phyloP scores from a whole-genome alignment of 1,140 invertebrate genomes.

The Drosophila burlai region DNA sequence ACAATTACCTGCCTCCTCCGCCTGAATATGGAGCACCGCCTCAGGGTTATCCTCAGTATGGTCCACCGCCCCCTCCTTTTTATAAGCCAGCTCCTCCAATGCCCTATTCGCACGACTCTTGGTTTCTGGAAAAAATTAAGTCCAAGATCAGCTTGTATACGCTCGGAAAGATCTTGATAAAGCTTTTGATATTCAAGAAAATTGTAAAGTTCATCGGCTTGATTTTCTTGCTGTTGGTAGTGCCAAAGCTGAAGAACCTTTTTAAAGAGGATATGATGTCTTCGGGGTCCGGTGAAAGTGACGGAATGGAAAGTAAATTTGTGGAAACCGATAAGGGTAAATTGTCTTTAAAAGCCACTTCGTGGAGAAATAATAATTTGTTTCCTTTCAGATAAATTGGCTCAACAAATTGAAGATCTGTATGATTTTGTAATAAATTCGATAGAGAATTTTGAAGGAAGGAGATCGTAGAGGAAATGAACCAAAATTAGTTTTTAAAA shows the following conservation, averaged over 20 bases:
- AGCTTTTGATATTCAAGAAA: slow-evolving; percentile 91
- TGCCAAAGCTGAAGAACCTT: slow-evolving; percentile 88
- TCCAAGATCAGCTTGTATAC: slow-evolving; percentile 90
- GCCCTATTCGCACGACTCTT: slow-evolving; percentile 85
- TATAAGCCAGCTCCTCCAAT: slow-evolving; percentile 86
- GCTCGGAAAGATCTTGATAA: slow-evolving; percentile 90
- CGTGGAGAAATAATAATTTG: background rate
- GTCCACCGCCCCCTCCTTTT: slow-evolving; percentile 49
- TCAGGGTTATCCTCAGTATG: slow-evolving; percentile 60
- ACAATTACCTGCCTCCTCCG: slow-evolving; percentile 80
- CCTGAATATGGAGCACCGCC: slow-evolving; percentile 58
- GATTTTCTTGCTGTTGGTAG: slow-evolving; percentile 90
- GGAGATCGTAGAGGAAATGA: slow-evolving; percentile 9
- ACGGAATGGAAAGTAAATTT: slow-evolving; percentile 64
- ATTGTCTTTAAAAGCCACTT: background rate
- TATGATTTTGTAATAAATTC: slow-evolving; percentile 66
- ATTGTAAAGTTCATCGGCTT: slow-evolving; percentile 91
- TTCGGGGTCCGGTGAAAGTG: slow-evolving; percentile 48
- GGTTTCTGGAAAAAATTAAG: slow-evolving; percentile 87
- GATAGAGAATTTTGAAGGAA: slow-evolving; percentile 57
- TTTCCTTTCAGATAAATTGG: slow-evolving; percentile 65
- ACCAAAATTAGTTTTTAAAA: slow-evolving; percentile 26
- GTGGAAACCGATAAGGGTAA: slow-evolving; percentile 72
- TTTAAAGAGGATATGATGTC: slow-evolving; percentile 63
- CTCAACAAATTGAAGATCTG: slow-evolving; percentile 66